Percentiles rank a stretch among this genome's conserved stretches.
Evolutionary conservation across 2,888 invertebrate species (phyloP).

Genomic region (Volucella bombylans): DNA sequence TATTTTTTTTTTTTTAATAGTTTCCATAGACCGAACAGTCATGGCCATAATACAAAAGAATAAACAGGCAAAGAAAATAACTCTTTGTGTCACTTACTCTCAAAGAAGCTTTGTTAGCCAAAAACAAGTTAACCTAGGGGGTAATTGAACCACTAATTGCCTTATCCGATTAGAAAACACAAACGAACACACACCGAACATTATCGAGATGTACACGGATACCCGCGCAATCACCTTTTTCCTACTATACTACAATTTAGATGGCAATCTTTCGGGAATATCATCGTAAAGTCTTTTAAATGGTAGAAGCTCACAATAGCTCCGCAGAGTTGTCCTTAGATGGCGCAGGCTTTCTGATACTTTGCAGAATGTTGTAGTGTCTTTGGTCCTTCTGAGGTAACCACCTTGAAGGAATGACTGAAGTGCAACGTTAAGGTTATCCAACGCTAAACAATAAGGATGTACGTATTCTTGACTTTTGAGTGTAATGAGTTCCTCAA

Average conservation of each 20-base stretch:
- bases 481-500: conserved; percentile 83
- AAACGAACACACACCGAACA: conserved; percentile 66
- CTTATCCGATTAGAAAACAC: conserved; percentile 62
- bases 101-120: conserved; percentile 57
- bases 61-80: conserved; percentile 6
- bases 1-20: conserved; percentile 22
- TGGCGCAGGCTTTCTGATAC: conserved; percentile 45
- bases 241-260: conserved; percentile 79
- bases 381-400: conserved; percentile 77
- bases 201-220: conserved; percentile 47
- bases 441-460: conserved; percentile 89
- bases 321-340: conserved; percentile 74
- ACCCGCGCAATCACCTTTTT: conserved; percentile 50
- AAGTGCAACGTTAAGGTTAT: conserved; percentile 85
- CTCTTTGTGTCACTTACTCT: conserved; percentile 26
- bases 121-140: conserved; percentile 57
- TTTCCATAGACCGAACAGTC: conserved; percentile 15
- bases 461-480: conserved; percentile 83
- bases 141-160: conserved; percentile 58
- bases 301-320: conserved; percentile 81
- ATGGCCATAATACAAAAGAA: conserved; percentile 44
- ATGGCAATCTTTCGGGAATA: conserved; percentile 76
- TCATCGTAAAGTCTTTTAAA: conserved; percentile 79
- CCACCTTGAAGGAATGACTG: conserved; percentile 83
- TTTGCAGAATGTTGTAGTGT: conserved; percentile 50